Base-by-base conservation (phyloP, 2,113 vertebrate species). In the Cepphus grylle region DNA sequence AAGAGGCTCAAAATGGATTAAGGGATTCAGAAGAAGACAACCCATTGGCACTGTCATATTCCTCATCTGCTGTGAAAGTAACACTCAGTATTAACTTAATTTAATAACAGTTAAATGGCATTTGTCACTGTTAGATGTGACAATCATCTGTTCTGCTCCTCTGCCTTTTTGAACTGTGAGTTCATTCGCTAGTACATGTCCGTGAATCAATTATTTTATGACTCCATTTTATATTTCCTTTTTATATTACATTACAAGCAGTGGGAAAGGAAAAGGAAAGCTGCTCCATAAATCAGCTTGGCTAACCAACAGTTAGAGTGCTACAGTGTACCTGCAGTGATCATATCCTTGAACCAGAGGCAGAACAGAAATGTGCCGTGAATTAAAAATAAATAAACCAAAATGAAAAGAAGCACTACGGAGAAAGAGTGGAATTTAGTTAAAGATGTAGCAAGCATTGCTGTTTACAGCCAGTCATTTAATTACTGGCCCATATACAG, bases 161-260 rank as follows among this genome's bases (percentile, higher is more conserved):
- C 90, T 94, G 86, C 85, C 81, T 97, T 90, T 96, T 88, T 95
- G 93, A 96, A 95, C 94, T 87, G 92, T 86, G 93, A 93, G 92
- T 94, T 95, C 95, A 90, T 97, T 97, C 93, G 66, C 90, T 94
- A 86, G 70, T 93, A 85, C 80, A 82, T 82, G 78, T 78, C 96
- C 92, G 90, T 94, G 94, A 96, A 97, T 97, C 95, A 97, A 95
- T 97, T 98, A 95, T 97, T 97, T 98, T 97, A 96, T 87, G 66
- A 72, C 79, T 96, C 59, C 40, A 85, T 95, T 97, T 96, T 95
- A 82, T 96, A 95, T 97, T 97, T 97, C 88, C 79, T 81, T 96
- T 97, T 97, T 88, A 81, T 94, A 83, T 90, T 94, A 76, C 81
- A 79, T 92, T 97, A 87, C 66, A 93, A 72, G 80, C 89, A 88